Conservation (phyloP, 1,140 invertebrate species). For the Thaumatotibia leucotreta region DNA sequence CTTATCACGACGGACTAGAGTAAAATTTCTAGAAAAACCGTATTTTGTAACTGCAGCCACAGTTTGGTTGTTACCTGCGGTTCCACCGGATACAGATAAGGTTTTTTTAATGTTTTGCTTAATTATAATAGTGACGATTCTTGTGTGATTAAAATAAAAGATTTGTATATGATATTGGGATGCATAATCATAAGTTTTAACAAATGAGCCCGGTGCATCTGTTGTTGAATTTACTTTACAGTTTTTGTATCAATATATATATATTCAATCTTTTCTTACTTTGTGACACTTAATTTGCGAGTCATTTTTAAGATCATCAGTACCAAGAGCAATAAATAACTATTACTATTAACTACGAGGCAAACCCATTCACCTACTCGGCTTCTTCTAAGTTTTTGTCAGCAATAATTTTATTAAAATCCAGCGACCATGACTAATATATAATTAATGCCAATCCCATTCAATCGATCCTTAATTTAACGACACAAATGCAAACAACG, state of each 20-base stretch:
- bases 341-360: too few species aligned
- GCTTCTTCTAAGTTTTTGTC: too few species aligned
- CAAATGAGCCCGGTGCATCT: neutral
- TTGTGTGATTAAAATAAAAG: neutral
- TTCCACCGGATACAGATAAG: slow-evolving; percentile 21
- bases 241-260: too few species aligned
- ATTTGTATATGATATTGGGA: neutral
- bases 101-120: slow-evolving; percentile 1
- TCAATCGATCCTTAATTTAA: neutral
- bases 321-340: too few species aligned
- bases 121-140: slow-evolving; percentile 5
- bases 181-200: neutral
- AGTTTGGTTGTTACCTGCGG: slow-evolving; percentile 13
- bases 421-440: too few species aligned
- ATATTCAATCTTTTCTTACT: too few species aligned
- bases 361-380: neutral
- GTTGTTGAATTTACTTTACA: too few species aligned
- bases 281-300: too few species aligned
- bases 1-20: slow-evolving; percentile 11
- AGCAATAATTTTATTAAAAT: too few species aligned
- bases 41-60: neutral
- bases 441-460: neutral
- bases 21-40: neutral
- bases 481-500: neutral
- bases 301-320: too few species aligned